phyloP scores from a whole-genome alignment of 2,113 vertebrate genomes.

The Cheilinus undulatus region DNA sequence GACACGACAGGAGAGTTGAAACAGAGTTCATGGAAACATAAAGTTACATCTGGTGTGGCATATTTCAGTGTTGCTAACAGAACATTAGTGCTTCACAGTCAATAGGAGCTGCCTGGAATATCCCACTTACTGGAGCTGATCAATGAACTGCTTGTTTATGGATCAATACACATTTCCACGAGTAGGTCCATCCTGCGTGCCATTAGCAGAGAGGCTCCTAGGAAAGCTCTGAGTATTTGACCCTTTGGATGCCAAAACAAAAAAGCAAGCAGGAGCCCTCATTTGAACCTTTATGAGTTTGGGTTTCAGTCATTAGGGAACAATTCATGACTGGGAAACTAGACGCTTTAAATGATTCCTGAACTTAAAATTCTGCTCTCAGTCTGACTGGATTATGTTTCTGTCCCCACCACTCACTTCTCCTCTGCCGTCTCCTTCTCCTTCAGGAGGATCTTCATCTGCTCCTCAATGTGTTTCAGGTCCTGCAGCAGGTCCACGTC shows the following conservation, averaged over 20 bases:
- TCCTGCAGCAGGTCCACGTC: conserved; percentile 84
- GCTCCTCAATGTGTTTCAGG: conserved; percentile 92
- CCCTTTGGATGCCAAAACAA: not conserved
- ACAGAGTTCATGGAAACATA: conserved; percentile 18
- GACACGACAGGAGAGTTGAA: not conserved
- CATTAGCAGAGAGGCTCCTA: conserved; percentile 50
- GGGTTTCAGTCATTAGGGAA: not conserved
- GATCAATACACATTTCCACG: conserved; percentile 83
- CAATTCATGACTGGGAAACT: too few species aligned
- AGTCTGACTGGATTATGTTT: not conserved
- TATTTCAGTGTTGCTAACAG: conserved; percentile 14
- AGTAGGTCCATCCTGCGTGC: conserved; percentile 38
- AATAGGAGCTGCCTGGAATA: conserved; percentile 60
- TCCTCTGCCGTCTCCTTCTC: conserved; percentile 93
- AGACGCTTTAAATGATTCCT: too few species aligned
- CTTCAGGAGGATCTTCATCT: conserved; percentile 90
- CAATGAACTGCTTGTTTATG: conserved; percentile 57
- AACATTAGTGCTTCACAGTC: conserved; percentile 62
- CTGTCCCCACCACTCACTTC: conserved; percentile 82
- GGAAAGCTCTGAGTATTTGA: conserved; percentile 8
- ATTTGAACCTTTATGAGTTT: not conserved
- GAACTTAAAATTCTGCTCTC: not conserved
- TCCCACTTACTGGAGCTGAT: conserved; percentile 56
- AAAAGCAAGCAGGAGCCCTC: not conserved
- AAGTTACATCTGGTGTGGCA: not conserved